Percentiles rank a stretch among this genome's conserved stretches.
Evolutionary conservation across 1,140 invertebrate genomes (phyloP).

Genomic region (Mercenaria mercenaria): DNA sequence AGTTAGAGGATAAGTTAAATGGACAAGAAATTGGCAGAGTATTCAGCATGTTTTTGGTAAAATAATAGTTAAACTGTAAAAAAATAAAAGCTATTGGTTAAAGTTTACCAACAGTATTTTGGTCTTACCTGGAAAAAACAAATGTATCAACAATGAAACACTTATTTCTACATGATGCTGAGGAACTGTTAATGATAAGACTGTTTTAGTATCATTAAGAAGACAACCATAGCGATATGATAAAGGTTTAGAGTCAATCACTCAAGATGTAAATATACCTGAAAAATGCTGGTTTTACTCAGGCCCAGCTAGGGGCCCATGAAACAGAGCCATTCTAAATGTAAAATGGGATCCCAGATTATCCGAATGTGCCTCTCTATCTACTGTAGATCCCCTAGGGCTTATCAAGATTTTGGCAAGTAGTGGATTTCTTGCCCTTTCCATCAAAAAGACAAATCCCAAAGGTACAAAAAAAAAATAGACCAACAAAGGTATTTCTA

Average conservation of each 20-base stretch:
- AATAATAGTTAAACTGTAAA: neutral
- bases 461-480: constrained; percentile 59
- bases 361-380: constrained; percentile 56
- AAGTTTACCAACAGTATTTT: constrained; percentile 19
- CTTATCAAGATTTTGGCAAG: constrained; percentile 40
- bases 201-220: neutral
- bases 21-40: constrained; percentile 13
- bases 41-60: neutral
- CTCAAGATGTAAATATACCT: neutral
- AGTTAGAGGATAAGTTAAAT: neutral
- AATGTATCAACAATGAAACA: neutral
- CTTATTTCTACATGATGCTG: neutral
- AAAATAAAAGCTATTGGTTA: neutral
- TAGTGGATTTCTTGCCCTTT: constrained; percentile 58
- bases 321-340: neutral
- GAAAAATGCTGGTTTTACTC: neutral
- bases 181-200: neutral
- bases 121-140: neutral
- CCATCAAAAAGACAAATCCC: constrained; percentile 54
- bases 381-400: constrained; percentile 43
- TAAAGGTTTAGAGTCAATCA: neutral
- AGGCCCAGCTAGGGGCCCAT: neutral
- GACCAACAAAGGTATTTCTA: constrained; percentile 53
- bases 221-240: neutral
- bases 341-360: constrained; percentile 59